Conservation (phyloP, 1,140 invertebrate genomes). For the Calliopsis andreniformis region DNA sequence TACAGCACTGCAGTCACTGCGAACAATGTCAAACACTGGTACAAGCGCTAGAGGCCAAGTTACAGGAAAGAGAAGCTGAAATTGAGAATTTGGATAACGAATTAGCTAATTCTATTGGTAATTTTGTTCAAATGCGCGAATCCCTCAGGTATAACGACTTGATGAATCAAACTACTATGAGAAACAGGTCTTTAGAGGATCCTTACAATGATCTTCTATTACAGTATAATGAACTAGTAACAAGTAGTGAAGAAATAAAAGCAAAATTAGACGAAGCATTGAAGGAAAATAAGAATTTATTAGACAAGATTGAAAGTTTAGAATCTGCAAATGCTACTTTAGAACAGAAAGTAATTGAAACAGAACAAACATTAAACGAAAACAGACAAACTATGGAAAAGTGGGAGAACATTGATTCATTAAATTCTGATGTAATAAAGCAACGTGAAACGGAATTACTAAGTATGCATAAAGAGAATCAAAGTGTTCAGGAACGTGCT, state of each 20-base stretch:
- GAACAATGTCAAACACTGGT: constrained; percentile 70
- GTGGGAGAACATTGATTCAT: constrained; percentile 18
- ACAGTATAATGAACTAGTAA: constrained; percentile 77
- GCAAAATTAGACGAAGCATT: constrained; percentile 81
- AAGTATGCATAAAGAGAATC: constrained; percentile 36
- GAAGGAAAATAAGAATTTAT: constrained; percentile 83
- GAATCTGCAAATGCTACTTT: constrained; percentile 77
- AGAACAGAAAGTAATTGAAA: constrained; percentile 71
- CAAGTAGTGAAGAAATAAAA: constrained; percentile 83
- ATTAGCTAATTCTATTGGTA: constrained; percentile 84
- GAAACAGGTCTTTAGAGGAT: constrained; percentile 54
- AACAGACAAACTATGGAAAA: not conserved
- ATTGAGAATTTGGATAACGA: constrained; percentile 88
- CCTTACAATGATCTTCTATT: constrained; percentile 67
- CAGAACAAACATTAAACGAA: constrained; percentile 70
- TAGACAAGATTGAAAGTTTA: constrained; percentile 78
- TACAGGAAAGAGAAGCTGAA: constrained; percentile 87
- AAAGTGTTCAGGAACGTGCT: constrained; percentile 44
- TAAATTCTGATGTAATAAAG: constrained; percentile 45
- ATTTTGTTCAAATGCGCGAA: constrained; percentile 75
- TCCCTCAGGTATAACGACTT: constrained; percentile 66
- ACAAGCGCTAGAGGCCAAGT: constrained; percentile 82
- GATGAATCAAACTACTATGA: constrained; percentile 47
- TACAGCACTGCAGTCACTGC: constrained; percentile 68
- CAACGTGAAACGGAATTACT: constrained; percentile 57